Conservation (phyloP, 1,140 invertebrate species). For the Drosophila baimaii region DNA sequence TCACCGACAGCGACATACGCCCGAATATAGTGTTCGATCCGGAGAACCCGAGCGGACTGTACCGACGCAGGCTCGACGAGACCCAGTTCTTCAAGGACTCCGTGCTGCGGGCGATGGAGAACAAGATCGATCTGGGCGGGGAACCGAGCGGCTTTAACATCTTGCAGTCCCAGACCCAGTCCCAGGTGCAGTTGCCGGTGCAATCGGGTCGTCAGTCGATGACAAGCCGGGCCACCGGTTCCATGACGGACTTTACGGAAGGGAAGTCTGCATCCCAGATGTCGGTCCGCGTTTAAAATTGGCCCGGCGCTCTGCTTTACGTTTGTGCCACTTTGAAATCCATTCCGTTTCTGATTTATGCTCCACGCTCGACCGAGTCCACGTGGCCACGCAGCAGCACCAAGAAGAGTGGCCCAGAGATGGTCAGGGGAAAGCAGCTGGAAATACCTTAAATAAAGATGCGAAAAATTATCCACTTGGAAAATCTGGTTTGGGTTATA, state of each 20-base stretch:
- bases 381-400: slow-evolving; percentile 37
- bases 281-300: slow-evolving; percentile 33
- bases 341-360: slow-evolving; percentile 70
- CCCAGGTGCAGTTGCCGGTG: background rate
- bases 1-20: slow-evolving; percentile 68
- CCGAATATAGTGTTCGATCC: slow-evolving; percentile 62
- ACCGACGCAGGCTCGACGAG: slow-evolving; percentile 51
- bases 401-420: slow-evolving; percentile 8
- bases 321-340: slow-evolving; percentile 55
- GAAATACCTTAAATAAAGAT: slow-evolving; percentile 35
- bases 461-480: slow-evolving; percentile 31
- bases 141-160: background rate
- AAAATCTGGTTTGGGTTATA: slow-evolving; percentile 20
- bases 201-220: background rate
- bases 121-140: background rate
- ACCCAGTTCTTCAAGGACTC: slow-evolving; percentile 53
- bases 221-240: no score
- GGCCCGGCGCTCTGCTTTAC: slow-evolving; percentile 29
- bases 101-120: slow-evolving; percentile 39
- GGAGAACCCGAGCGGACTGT: slow-evolving; percentile 59
- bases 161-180: background rate
- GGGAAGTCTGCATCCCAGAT: background rate
- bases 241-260: background rate
- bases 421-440: slow-evolving; percentile 24
- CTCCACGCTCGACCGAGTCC: slow-evolving; percentile 60